A percentile compares a stretch with the other conserved stretches of the same genome.
Evolutionary conservation across 2,888 invertebrate genomes (phyloP).

Genomic region (Petrophora chlorosata): DNA sequence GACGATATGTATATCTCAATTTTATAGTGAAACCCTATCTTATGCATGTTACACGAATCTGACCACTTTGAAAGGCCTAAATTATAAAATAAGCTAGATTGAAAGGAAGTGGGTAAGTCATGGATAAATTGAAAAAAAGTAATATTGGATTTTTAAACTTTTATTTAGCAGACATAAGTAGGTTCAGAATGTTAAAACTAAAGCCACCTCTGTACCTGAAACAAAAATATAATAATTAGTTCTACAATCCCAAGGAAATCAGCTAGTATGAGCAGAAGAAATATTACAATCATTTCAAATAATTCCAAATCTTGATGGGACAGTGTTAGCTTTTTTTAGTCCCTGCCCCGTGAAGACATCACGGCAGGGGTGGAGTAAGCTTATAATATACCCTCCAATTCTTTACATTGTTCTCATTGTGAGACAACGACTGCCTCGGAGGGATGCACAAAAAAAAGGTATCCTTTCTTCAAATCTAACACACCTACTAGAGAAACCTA

Average conservation of each 20-base stretch:
- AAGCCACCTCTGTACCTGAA: conserved; percentile 69
- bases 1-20: too few species aligned
- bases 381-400: conserved; percentile 70
- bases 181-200: conserved; percentile 46
- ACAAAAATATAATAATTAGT: conserved; percentile 30
- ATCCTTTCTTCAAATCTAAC: too few species aligned
- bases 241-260: too few species aligned
- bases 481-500: too few species aligned
- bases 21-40: too few species aligned
- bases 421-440: conserved; percentile 75
- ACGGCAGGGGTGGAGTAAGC: conserved; percentile 71
- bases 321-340: conserved; percentile 65
- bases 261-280: too few species aligned
- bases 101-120: too few species aligned
- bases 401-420: conserved; percentile 67
- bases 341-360: conserved; percentile 45
- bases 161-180: conserved; percentile 74
- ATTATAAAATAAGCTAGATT: too few species aligned
- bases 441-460: conserved; percentile 40
- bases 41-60: too few species aligned
- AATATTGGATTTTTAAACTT: conserved; percentile 54
- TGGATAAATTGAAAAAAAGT: conserved; percentile 23
- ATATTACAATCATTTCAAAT: too few species aligned
- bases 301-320: too few species aligned
- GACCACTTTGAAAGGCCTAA: too few species aligned